Conservation (phyloP, 2,888 invertebrate species). For the Emmelina monodactyla region DNA sequence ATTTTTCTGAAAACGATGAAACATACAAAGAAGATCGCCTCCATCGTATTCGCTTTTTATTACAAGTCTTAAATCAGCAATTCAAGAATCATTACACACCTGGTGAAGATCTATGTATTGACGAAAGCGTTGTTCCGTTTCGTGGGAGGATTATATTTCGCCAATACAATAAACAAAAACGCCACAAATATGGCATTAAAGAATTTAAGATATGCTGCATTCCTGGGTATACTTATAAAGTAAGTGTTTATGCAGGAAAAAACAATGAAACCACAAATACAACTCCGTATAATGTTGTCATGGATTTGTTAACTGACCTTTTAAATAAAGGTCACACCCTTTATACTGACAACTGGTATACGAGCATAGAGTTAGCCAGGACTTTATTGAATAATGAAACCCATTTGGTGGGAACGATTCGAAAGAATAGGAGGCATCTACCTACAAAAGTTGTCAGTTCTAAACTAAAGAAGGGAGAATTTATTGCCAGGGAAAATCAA, state of each 20-base stretch:
- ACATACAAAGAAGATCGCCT: constrained; percentile 20
- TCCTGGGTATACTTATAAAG: constrained; percentile 17
- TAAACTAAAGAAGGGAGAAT: constrained; percentile 18
- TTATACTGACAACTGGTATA: constrained; percentile 22
- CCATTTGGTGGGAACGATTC: too few relatives aligned
- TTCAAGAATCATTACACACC: constrained; percentile 14
- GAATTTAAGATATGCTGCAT: too few relatives aligned
- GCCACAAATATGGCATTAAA: constrained; percentile 20
- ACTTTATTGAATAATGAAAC: constrained; percentile 16
- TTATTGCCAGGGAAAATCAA: constrained; percentile 15
- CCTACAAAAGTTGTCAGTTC: constrained; percentile 14
- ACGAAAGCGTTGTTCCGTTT: constrained; percentile 24
- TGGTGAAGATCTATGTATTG: constrained; percentile 19
- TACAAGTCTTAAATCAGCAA: constrained; percentile 21
- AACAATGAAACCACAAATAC: too few relatives aligned
- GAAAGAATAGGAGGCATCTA: too few relatives aligned
- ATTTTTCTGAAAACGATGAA: constrained; percentile 23
- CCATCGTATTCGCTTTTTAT: constrained; percentile 16
- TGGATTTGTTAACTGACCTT: constrained; percentile 20
- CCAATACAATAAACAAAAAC: constrained; percentile 21
- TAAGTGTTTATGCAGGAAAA: constrained; percentile 20
- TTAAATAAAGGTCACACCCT: too few relatives aligned
- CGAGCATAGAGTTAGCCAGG: constrained; percentile 17
- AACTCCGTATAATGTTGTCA: constrained; percentile 20
- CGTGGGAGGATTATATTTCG: too few relatives aligned